Conservation (phyloP, 2,113 vertebrate genomes). For the Python bivittatus region DNA sequence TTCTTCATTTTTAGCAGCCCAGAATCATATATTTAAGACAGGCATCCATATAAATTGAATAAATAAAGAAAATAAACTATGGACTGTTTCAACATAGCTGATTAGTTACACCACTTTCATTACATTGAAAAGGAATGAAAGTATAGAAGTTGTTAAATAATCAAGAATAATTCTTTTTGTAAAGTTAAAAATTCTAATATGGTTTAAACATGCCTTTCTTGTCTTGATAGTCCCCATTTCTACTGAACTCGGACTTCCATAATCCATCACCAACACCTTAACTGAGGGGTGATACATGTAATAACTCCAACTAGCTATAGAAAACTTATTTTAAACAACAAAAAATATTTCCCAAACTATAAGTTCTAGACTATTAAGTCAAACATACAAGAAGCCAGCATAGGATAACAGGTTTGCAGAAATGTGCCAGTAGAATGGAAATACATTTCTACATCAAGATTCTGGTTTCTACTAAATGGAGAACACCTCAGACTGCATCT, state of each 20-base stretch:
- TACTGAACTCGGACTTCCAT: not conserved
- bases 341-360: not conserved
- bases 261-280: not conserved
- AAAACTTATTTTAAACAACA: not conserved
- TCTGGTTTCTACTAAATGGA: too few relatives aligned
- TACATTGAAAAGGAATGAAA: too few relatives aligned
- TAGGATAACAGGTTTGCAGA: too few relatives aligned
- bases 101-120: not conserved
- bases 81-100: fast-evolving
- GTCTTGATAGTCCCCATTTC: not conserved
- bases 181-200: not conserved
- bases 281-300: too few relatives aligned
- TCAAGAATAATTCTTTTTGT: not conserved
- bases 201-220: not conserved
- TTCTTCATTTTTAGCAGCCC: not conserved
- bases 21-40: not conserved
- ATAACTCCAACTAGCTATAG: not conserved
- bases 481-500: not conserved
- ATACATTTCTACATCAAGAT: too few relatives aligned
- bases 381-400: not conserved
- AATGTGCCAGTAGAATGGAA: too few relatives aligned
- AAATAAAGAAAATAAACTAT: too few relatives aligned
- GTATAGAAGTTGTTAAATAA: too few relatives aligned
- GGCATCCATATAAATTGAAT: not conserved
- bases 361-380: not conserved